Percentiles rank a stretch among this genome's conserved stretches.
phyloP scores from a whole-genome alignment of 2,797 vertebrate species.

The Peromyscus aztecus region DNA sequence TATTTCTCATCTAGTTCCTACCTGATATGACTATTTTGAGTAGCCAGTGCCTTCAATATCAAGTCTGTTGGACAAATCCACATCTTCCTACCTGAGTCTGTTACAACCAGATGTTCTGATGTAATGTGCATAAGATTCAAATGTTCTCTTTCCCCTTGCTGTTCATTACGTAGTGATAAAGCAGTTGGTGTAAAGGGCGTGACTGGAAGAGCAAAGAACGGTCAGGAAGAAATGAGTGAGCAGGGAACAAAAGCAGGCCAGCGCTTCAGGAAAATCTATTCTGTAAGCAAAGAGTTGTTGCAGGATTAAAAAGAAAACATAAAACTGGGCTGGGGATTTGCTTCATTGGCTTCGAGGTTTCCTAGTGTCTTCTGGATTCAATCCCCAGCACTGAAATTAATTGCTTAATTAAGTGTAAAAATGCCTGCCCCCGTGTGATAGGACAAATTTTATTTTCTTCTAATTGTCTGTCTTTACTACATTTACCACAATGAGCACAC shows the following conservation, averaged over 20 bases:
- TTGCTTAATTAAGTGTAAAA: not conserved
- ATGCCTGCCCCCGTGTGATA: not conserved
- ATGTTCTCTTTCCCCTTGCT: not conserved
- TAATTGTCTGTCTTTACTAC: slow-evolving; percentile 32
- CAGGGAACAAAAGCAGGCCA: not conserved
- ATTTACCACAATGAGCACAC: not conserved
- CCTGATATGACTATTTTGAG: not conserved
- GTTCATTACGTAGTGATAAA: not conserved
- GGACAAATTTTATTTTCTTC: not conserved
- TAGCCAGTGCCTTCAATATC: not conserved
- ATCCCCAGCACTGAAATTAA: not conserved
- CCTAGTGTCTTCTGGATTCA: not conserved
- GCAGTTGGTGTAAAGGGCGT: not conserved
- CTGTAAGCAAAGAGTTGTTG: not conserved
- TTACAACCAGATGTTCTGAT: not conserved
- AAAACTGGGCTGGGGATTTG: too few species aligned
- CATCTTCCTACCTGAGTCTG: not conserved
- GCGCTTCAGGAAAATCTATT: not conserved
- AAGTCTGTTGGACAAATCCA: not conserved
- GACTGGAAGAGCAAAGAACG: not conserved
- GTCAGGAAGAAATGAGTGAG: not conserved
- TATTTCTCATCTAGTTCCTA: not conserved
- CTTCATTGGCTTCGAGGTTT: not conserved
- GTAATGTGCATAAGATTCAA: not conserved
- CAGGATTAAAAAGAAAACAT: not conserved